Evolutionary conservation across 2,113 vertebrate genomes (phyloP).

Genomic region (Nipponia nippon): DNA sequence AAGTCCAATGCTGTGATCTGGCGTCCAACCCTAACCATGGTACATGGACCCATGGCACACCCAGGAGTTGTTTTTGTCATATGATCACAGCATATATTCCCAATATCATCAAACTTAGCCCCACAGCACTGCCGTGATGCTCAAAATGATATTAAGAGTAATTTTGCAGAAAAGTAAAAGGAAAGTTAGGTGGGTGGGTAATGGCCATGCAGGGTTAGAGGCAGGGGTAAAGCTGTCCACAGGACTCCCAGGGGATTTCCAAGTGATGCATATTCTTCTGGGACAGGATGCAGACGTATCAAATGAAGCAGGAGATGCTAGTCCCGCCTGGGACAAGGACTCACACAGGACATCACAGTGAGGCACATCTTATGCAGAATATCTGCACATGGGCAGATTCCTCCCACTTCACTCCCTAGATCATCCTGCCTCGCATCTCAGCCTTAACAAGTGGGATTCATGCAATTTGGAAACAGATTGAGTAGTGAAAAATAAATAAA

Average conservation of each 20-base stretch:
- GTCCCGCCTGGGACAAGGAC: not conserved
- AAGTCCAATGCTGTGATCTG: not conserved
- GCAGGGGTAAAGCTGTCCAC: not conserved
- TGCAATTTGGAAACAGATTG: not conserved
- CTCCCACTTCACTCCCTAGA: not conserved
- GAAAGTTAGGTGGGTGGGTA: not conserved
- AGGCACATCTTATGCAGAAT: not conserved
- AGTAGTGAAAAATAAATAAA: slow-evolving; percentile 41
- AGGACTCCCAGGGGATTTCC: not conserved
- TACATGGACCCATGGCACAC: not conserved
- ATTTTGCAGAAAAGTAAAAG: not conserved
- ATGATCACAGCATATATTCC: not conserved
- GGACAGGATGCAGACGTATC: not conserved
- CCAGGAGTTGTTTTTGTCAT: not conserved
- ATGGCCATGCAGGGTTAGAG: not conserved
- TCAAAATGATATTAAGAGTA: not conserved
- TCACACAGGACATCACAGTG: not conserved
- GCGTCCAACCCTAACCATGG: not conserved
- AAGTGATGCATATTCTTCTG: not conserved
- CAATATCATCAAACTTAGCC: not conserved
- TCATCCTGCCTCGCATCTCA: not conserved
- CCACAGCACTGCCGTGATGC: not conserved
- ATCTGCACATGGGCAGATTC: not conserved
- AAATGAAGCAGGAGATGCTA: not conserved
- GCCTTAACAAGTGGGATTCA: not conserved